phyloP scores from a whole-genome alignment of 2,888 invertebrate genomes.

The Sphaeridia pumilis region DNA sequence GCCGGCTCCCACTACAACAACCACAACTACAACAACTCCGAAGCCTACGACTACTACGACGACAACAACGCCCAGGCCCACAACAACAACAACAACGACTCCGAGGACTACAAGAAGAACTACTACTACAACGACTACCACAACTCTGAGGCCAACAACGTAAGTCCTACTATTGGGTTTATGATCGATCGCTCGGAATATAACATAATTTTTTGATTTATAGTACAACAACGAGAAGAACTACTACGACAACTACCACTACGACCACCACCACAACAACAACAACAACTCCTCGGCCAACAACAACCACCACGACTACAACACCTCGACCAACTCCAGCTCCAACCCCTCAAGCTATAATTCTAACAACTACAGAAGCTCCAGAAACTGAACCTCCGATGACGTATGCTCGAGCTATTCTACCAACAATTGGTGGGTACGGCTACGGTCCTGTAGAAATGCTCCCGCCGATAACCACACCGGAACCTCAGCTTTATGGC shows the following conservation, averaged over 20 bases:
- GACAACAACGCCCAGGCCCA: neutral
- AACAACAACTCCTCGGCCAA: neutral
- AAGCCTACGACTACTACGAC: neutral
- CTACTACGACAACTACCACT: neutral
- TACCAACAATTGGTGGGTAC: neutral
- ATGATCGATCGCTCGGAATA: too few species aligned
- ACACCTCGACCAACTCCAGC: neutral
- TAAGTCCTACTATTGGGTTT: too few species aligned
- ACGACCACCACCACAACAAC: neutral
- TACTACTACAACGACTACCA: neutral
- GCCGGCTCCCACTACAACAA: too few species aligned
- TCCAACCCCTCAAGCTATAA: neutral
- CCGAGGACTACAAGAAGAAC: neutral
- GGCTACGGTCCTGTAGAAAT: neutral
- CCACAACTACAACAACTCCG: neutral
- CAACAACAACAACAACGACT: neutral
- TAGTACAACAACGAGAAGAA: too few species aligned
- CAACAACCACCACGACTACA: neutral
- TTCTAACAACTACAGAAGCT: neutral
- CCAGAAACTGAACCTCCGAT: neutral
- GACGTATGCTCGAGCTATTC: neutral
- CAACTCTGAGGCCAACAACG: neutral
- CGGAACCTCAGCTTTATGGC: too few species aligned
- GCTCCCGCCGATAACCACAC: too few species aligned
- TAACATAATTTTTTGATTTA: too few species aligned